Evolutionary conservation across 1,140 invertebrate species (phyloP), one percentile per base, ranked within the genome.

Genomic region (Drosophila nannoptera): DNA sequence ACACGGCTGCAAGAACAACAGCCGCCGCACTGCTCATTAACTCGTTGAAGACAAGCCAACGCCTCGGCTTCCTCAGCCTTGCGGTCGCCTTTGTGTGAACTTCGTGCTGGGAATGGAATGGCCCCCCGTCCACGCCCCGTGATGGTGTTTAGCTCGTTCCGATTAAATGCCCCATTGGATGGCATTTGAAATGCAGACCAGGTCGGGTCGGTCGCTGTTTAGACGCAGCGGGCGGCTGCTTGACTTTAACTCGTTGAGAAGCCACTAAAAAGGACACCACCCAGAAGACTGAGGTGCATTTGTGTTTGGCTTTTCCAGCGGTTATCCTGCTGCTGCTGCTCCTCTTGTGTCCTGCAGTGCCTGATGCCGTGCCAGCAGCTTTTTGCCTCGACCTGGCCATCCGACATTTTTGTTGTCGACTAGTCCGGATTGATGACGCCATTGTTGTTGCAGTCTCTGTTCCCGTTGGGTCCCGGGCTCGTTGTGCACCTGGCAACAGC

Each of bases 161-260:
- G 81, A 86, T 81, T 86, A 77, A 81, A 86, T 81, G 81, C 81
- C 74, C 72, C 77, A 86, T 81, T 86, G 78, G 64, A 58, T 72
- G 49, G 69, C 73, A 84, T 75, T 77, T 80, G 63, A 77, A 67
- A 80, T 83, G 78, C 78, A 78, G 48, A 38, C 40, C 43, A 29
- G 42, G 31, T 38, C 62, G 53, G 59, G 71, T 53, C 71, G 59
- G 71, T 53, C 71, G 71, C 70, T 50, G 53, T 63, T 52, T 45
- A 46, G 52, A 45, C 76, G 50, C 76, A 66, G 65, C 58, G 52
- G 73, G 69, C 50, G 55, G 50, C 56, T 22, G 68, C 16, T 54
- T 42, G 63, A 22, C 22, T 40, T 67, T 68, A 56, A 52, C 65
- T 61, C 55, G 36, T 60, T 60, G 6, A 5, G 43, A 32, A 56